These are phyloP conservation scores for Tychaedon coryphoeus DNA, from an alignment of 2,113 vertebrate genomes.

Conservation along the genomic window DNA sequence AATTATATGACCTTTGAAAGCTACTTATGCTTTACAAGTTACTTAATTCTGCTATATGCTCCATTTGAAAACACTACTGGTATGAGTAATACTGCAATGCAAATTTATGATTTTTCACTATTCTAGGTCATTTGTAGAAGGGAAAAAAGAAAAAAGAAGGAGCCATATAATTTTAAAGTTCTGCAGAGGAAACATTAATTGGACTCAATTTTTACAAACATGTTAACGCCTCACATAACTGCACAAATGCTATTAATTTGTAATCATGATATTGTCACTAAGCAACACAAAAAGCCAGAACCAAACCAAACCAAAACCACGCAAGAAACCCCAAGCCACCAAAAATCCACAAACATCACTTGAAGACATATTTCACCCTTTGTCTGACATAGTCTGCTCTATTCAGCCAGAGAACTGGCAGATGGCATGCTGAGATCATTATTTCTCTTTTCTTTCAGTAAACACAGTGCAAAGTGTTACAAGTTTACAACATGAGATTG, in stretches of 20 bases:
- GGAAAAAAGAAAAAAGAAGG: background rate
- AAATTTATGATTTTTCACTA: background rate
- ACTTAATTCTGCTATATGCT: background rate
- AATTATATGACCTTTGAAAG: background rate
- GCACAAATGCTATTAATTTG: background rate
- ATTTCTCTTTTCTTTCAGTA: background rate
- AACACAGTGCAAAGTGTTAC: background rate
- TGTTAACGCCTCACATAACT: background rate
- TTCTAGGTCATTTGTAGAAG: background rate
- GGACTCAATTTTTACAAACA: background rate
- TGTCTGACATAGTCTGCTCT: background rate
- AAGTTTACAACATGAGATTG: background rate
- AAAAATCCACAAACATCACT: background rate
- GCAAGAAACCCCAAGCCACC: background rate
- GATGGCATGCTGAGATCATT: constrained; percentile 15
- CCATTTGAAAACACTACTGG: background rate
- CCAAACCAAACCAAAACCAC: background rate
- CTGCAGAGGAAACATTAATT: background rate
- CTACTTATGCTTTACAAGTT: background rate
- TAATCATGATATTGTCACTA: background rate
- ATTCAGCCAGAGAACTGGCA: background rate
- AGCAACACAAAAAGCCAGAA: background rate
- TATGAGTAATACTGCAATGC: background rate
- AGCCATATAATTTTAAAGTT: background rate
- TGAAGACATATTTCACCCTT: background rate